Percentiles rank a stretch among this genome's conserved stretches.
Conservation (phyloP, 2,888 invertebrate genomes). For the Lottia scabra region DNA sequence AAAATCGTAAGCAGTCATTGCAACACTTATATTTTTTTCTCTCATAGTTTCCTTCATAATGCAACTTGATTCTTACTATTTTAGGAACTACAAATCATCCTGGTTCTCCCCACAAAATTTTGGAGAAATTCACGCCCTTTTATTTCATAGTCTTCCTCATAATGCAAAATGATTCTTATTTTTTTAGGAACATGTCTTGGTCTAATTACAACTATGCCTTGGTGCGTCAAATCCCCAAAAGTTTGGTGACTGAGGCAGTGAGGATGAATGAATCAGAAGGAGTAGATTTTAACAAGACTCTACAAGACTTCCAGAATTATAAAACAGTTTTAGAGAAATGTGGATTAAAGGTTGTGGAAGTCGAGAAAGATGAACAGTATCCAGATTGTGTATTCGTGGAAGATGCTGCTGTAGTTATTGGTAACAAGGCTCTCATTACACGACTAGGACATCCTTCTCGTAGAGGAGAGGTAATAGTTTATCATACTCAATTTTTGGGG, state of each 20-base stretch:
- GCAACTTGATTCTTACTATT: no score
- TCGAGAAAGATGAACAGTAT: slow-evolving; percentile 85
- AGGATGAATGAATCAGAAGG: slow-evolving; percentile 33
- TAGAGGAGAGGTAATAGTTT: slow-evolving; percentile 76
- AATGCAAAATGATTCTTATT: no score
- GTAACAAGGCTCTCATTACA: slow-evolving; percentile 86
- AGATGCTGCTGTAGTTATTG: slow-evolving; percentile 89
- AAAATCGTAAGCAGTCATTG: no score
- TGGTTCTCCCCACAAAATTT: no score
- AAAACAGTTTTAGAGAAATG: slow-evolving; percentile 78
- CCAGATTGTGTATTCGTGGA: slow-evolving; percentile 88
- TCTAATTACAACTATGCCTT: slow-evolving; percentile 74
- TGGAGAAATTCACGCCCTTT: no score
- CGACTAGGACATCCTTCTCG: slow-evolving; percentile 74
- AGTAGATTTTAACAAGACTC: slow-evolving; percentile 81
- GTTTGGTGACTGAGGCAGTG: slow-evolving; percentile 70
- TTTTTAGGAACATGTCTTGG: background rate
- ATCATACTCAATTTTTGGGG: no score
- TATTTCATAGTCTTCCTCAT: no score
- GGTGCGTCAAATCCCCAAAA: slow-evolving; percentile 81
- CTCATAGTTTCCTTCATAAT: no score
- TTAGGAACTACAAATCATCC: no score
- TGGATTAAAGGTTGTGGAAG: slow-evolving; percentile 86
- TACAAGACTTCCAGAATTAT: slow-evolving; percentile 86
- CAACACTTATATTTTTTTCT: no score